Evolutionary conservation across 2,888 invertebrate species (phyloP).

Genomic region (Chelonus formosanus): DNA sequence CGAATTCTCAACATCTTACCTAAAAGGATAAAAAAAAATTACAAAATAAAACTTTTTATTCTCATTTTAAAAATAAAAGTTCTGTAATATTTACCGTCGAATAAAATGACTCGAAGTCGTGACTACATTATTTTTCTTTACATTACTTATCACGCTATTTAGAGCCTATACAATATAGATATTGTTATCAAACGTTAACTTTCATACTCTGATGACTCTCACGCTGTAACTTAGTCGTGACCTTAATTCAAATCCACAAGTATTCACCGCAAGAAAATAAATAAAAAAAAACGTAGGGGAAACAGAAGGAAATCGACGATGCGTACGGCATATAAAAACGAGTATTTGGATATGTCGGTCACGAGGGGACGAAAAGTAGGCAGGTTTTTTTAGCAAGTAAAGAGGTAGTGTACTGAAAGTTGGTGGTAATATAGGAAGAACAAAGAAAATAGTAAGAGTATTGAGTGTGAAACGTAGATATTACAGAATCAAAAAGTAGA

Average conservation of each 20-base stretch:
- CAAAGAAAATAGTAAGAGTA: conserved; percentile 2
- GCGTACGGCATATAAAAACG: neutral
- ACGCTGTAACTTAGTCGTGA: conserved; percentile 7
- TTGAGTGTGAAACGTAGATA: conserved; percentile 10
- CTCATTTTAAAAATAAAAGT: no score
- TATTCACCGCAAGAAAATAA: neutral
- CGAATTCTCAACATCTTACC: no score
- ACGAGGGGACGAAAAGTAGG: conserved; percentile 10
- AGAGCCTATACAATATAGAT: no score
- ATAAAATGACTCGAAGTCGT: no score
- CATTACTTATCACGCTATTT: no score
- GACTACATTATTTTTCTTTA: no score
- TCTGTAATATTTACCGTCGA: no score
- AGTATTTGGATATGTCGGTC: conserved; percentile 22
- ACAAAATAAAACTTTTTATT: no score
- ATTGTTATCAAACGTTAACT: conserved; percentile 1
- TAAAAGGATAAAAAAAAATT: no score
- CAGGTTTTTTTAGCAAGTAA: neutral
- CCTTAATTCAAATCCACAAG: conserved; percentile 6
- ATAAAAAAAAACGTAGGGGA: neutral
- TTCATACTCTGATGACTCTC: conserved; percentile 19
- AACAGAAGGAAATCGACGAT: neutral
- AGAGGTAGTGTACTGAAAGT: neutral
- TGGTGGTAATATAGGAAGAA: neutral
- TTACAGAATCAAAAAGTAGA: conserved; percentile 9